Conservation (phyloP, 2,888 invertebrate species). For the Gonocerus acuteangulatus region DNA sequence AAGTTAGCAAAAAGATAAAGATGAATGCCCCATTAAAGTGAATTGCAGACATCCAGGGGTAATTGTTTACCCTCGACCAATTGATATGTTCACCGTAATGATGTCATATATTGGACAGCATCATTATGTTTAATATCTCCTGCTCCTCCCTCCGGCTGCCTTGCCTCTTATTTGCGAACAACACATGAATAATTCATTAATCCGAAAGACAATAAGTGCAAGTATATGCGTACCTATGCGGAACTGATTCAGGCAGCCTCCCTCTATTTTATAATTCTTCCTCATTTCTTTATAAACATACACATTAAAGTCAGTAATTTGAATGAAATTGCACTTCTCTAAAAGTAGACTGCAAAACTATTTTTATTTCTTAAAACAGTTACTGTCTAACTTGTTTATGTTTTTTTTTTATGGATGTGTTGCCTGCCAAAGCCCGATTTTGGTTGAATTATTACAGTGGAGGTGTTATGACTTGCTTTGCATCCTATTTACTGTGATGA, state of each 20-base stretch:
- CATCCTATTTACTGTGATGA: no score
- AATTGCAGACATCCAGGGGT: conserved; percentile 1
- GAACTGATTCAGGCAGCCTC: not conserved
- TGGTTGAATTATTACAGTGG: no score
- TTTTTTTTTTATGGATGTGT: no score
- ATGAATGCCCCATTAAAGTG: conserved; percentile 22
- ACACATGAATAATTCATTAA: conserved; percentile 11
- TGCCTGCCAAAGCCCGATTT: no score
- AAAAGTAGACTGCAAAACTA: no score
- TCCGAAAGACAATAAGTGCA: not conserved
- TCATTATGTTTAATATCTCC: conserved; percentile 18
- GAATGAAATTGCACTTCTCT: no score
- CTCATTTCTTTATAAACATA: no score
- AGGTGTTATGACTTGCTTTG: no score
- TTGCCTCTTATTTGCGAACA: not conserved
- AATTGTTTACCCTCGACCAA: conserved; percentile 11
- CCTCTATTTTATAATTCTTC: not conserved
- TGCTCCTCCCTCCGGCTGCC: not conserved
- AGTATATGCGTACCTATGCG: not conserved
- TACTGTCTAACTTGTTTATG: no score
- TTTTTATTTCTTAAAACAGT: no score
- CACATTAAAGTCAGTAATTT: no score
- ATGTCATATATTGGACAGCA: conserved; percentile 20
- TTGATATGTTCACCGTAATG: conserved; percentile 18
- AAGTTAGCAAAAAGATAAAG: conserved; percentile 12